These are phyloP conservation scores for Brenthis daphne DNA, from an alignment of 2,888 invertebrate species.

Conservation along the genomic window DNA sequence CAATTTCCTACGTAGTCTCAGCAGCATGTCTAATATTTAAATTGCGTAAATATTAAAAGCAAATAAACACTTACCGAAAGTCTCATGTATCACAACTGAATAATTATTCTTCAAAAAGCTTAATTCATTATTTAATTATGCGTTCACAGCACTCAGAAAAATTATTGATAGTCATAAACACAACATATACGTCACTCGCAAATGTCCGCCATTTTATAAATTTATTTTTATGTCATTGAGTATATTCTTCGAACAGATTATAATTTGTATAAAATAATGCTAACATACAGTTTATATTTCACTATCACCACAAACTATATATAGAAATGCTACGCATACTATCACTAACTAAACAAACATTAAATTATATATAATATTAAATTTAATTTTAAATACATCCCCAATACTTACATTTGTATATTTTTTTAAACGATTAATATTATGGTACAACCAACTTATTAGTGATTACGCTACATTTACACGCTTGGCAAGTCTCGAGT, in stretches of 20 bases:
- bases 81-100: constrained; percentile 8
- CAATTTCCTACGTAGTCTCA: constrained; percentile 55
- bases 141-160: constrained; percentile 53
- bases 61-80: constrained; percentile 53
- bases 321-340: no score
- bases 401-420: no score
- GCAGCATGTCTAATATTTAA: constrained; percentile 40
- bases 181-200: constrained; percentile 76
- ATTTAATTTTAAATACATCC: no score
- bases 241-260: constrained; percentile 24
- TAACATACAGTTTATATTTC: no score
- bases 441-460: no score
- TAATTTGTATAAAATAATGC: not conserved
- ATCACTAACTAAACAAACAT: no score
- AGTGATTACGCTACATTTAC: no score
- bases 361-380: no score
- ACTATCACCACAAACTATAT: no score
- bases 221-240: constrained; percentile 46
- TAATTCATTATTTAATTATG: constrained; percentile 57
- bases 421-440: no score
- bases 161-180: constrained; percentile 66
- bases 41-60: constrained; percentile 25
- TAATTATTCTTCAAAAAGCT: constrained; percentile 21
- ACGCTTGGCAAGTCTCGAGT: no score
- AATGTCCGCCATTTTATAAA: constrained; percentile 76